Evolutionary conservation across 1,140 invertebrate species (phyloP).

Genomic region (Metaphire vulgaris): DNA sequence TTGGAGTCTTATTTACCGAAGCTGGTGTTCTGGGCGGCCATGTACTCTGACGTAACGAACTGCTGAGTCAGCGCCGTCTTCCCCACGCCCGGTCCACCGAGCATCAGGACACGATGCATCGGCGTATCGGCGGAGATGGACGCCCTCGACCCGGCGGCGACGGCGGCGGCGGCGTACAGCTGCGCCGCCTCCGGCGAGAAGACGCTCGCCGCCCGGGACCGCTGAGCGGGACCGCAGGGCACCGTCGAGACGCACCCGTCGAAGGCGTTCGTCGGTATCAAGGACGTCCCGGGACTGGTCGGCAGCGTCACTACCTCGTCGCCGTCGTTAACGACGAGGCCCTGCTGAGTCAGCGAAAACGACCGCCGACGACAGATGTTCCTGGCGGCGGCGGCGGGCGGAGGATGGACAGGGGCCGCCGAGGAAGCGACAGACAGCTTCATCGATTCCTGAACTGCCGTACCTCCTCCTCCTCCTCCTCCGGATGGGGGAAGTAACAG

Average conservation of each 20-base stretch:
- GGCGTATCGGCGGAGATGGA: slow-evolving; percentile 15
- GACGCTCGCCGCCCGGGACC: slow-evolving; percentile 13
- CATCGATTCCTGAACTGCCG: neutral
- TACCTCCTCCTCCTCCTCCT: neutral
- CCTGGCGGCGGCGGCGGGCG: slow-evolving; percentile 1
- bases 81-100: slow-evolving; percentile 78
- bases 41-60: slow-evolving; percentile 89
- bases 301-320: slow-evolving; percentile 21
- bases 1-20: slow-evolving; percentile 39
- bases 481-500: neutral
- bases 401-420: neutral
- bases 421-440: neutral
- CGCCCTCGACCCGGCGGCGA: neutral
- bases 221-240: slow-evolving; percentile 15
- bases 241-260: neutral
- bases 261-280: neutral
- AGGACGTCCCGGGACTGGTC: slow-evolving; percentile 5
- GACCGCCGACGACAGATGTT: slow-evolving; percentile 22
- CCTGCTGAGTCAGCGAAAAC: slow-evolving; percentile 24
- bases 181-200: slow-evolving; percentile 10
- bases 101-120: slow-evolving; percentile 64
- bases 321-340: slow-evolving; percentile 23
- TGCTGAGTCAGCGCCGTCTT: slow-evolving; percentile 81
- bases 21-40: slow-evolving; percentile 78
- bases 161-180: neutral